A percentile compares a stretch with the other conserved stretches of the same genome.
Conservation (phyloP, 2,888 invertebrate species). For the Standfussiana lucernea region DNA sequence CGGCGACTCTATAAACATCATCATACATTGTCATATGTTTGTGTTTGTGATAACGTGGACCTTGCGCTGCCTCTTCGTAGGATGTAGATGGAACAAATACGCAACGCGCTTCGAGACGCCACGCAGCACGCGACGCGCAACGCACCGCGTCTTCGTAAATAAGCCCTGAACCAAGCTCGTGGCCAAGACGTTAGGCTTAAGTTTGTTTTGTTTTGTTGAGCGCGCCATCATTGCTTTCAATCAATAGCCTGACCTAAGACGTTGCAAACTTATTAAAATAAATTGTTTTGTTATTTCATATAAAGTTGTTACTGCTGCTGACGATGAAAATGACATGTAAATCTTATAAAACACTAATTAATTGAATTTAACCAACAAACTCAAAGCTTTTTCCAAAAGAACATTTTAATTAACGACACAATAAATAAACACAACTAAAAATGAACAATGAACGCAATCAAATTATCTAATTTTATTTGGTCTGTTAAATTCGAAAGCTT, state of each 20-base stretch:
- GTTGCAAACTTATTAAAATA: not conserved
- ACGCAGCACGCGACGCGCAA: not conserved
- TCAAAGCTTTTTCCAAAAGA: slow-evolving; percentile 5
- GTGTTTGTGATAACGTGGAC: not conserved
- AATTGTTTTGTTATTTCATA: not conserved
- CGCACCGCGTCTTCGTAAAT: not conserved
- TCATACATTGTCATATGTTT: not conserved
- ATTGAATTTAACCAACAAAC: not conserved
- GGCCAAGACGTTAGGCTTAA: not conserved
- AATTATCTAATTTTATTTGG: slow-evolving; percentile 7
- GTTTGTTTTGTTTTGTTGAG: not conserved
- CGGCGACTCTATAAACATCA: not conserved
- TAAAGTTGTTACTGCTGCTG: not conserved
- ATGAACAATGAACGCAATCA: not conserved
- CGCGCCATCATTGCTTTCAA: not conserved
- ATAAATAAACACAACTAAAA: not conserved
- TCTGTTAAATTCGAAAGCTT: slow-evolving; percentile 33
- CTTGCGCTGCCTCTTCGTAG: no score
- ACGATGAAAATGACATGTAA: not conserved
- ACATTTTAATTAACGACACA: not conserved
- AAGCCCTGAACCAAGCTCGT: not conserved
- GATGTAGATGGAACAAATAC: no score
- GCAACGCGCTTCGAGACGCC: not conserved
- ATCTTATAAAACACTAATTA: not conserved
- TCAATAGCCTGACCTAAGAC: not conserved